Conservation (phyloP, 2,797 vertebrate genomes). For the Sebastes matsubarae region DNA sequence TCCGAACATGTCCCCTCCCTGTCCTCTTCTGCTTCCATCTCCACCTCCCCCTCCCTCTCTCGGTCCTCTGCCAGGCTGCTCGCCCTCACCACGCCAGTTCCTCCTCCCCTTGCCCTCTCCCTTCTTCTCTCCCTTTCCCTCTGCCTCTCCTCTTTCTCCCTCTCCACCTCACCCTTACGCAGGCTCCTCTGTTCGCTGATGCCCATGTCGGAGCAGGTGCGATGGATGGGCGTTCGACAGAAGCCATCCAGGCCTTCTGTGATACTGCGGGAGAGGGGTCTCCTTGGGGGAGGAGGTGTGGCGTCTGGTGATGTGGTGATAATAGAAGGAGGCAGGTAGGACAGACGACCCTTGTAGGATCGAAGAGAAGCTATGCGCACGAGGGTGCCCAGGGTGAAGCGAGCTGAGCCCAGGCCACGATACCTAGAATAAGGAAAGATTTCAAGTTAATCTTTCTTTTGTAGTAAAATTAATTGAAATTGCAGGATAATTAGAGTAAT, state of each 20-base stretch:
- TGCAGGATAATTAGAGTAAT: not conserved
- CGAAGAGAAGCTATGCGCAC: conserved; percentile 89
- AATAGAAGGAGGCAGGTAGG: conserved; percentile 88
- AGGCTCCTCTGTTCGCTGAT: conserved; percentile 86
- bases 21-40: conserved; percentile 74
- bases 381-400: conserved; percentile 91
- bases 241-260: conserved; percentile 84
- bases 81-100: conserved; percentile 81
- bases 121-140: conserved; percentile 80
- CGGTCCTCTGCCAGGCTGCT: conserved; percentile 86
- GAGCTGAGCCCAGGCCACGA: conserved; percentile 89
- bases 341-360: conserved; percentile 91
- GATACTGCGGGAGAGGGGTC: conserved; percentile 86
- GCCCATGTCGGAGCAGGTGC: conserved; percentile 90
- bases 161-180: conserved; percentile 75
- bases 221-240: conserved; percentile 82
- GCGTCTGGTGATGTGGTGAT: conserved; percentile 66
- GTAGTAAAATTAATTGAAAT: not conserved
- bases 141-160: conserved; percentile 81
- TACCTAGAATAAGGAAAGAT: conserved; percentile 70
- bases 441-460: not conserved
- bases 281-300: conserved; percentile 76
- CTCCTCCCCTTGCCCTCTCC: conserved; percentile 78
- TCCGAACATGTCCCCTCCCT: conserved; percentile 53
- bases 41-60: conserved; percentile 78